A percentile compares a stretch with the other conserved stretches of the same genome.
Conservation (phyloP, 2,888 invertebrate genomes). For the Anorthoa munda region DNA sequence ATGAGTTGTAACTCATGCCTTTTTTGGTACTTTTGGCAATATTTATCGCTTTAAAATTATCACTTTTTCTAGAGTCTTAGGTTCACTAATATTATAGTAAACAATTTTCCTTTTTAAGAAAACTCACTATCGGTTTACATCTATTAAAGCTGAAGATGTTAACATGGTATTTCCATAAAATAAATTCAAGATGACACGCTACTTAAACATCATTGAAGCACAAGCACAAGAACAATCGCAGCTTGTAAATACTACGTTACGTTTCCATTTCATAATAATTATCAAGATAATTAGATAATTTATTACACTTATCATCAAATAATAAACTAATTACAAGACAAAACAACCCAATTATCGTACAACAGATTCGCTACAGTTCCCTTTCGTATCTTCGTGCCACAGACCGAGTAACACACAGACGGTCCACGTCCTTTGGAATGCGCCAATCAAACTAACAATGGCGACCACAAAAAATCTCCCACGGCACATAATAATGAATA, state of each 20-base stretch:
- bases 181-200: not conserved
- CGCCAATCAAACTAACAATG: conserved; percentile 88
- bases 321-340: conserved; percentile 51
- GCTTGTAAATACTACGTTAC: not conserved
- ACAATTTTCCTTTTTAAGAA: not conserved
- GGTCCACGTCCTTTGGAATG: conserved; percentile 85
- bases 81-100: not conserved
- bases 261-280: conserved; percentile 30
- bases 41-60: no score
- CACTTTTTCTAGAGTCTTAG: no score
- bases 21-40: no score
- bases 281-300: conserved; percentile 27
- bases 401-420: conserved; percentile 67
- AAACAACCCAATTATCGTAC: conserved; percentile 47
- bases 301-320: conserved; percentile 46
- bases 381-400: conserved; percentile 30
- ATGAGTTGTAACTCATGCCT: no score
- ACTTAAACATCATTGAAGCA: not conserved
- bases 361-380: conserved; percentile 44
- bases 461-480: conserved; percentile 86
- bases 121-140: not conserved
- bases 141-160: not conserved
- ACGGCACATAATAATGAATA: conserved; percentile 90
- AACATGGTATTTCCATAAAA: not conserved
- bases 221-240: no score